A percentile compares a stretch with the other conserved stretches of the same genome.
Conservation (phyloP, 2,888 invertebrate species). For the Pseudococcus longispinus region DNA sequence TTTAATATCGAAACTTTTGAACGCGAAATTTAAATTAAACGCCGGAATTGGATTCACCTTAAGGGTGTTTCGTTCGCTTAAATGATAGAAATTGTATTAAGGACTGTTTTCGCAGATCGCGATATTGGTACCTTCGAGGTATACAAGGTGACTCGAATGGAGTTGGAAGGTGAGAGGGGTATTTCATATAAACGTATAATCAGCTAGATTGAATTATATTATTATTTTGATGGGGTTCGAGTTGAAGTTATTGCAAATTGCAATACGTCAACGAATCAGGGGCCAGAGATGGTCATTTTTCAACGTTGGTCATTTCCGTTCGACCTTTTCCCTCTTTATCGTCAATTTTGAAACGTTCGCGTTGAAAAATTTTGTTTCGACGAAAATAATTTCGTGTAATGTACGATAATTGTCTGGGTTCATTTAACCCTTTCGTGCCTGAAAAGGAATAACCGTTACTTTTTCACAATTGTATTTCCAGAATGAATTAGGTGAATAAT, state of each 20-base stretch:
- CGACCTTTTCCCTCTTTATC: background rate
- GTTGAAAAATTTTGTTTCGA: background rate
- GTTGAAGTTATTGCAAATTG: background rate
- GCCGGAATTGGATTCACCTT: background rate
- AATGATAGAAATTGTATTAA: background rate
- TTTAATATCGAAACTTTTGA: background rate
- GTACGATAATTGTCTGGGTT: background rate
- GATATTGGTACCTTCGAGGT: background rate
- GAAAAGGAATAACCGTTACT: no score
- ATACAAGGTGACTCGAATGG: background rate
- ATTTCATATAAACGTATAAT: background rate
- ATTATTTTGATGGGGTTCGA: background rate
- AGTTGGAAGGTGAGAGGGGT: background rate
- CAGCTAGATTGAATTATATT: background rate
- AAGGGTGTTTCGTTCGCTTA: background rate
- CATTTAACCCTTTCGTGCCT: background rate
- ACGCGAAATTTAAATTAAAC: slow-evolving; percentile 4
- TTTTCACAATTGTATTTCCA: no score
- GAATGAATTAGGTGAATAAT: no score
- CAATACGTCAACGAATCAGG: background rate
- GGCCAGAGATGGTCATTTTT: background rate
- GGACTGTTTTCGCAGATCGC: background rate
- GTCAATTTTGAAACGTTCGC: background rate
- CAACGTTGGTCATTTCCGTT: background rate
- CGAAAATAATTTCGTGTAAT: background rate